Evolutionary conservation across 2,888 invertebrate genomes (phyloP), one percentile per base, ranked within the genome.

Genomic region (Pycnomerus fuliginosus): DNA sequence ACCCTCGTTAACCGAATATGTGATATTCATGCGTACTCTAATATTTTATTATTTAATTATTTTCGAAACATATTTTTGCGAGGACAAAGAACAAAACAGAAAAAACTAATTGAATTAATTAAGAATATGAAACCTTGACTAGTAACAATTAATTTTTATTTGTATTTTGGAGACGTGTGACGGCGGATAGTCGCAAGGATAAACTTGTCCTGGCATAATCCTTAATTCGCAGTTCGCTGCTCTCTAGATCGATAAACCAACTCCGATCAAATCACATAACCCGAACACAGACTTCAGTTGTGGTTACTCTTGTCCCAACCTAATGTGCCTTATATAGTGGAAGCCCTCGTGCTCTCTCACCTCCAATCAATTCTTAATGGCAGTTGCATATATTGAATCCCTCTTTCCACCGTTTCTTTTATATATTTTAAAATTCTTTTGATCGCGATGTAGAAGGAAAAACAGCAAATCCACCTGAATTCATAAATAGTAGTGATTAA

Each of bases 201-300:
- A 43, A 43, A 43, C 30, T 43, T 31, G 36, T 43, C 43, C 31
- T 36, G 29, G 43, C 30, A 36, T 43, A 43, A 43, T 43, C 43
- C 36, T 36, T 36, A 36, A 15, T 43, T 43, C 31, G 43, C 36
- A 35, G 43, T 43, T 43, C 27, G 43, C 25, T 43, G 36, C 43
- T 36, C 29, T 43, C 14, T 46, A 46, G 41, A 46, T 46, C 46
- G 41, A 46, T 46, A 46, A 46, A 41, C 46, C 31, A 36, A 30
- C 40, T 40, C 46, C 40, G 43, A 43, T 43, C 43, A 25, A 36
- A 43, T 43, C 43, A 36, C 23, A 35, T 17, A 34, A 34, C 36
- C 30, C 16, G 24, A 15, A 43, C 43, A 36, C 11, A 31, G 43
- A 43, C 31, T 43, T 35, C 17, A 32, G 36, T 43, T 43, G 31